phyloP scores from a whole-genome alignment of 2,888 invertebrate genomes.

The Netelia melanura region DNA sequence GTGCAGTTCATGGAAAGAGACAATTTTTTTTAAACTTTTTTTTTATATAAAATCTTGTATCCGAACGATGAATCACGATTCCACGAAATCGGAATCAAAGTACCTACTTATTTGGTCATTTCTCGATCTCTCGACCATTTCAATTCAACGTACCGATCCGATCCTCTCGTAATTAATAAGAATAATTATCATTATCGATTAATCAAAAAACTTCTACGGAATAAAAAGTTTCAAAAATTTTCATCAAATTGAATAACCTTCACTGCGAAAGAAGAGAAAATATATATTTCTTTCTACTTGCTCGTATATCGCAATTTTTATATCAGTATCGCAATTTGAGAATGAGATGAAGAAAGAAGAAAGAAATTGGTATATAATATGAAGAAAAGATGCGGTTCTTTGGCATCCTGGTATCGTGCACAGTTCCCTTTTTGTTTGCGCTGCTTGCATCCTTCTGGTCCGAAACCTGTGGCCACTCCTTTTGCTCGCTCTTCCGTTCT shows the following conservation, averaged over 20 bases:
- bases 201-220: no score
- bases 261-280: no score
- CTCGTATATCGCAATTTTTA: no score
- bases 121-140: background rate
- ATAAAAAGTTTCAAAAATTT: no score
- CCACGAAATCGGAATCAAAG: slow-evolving; percentile 23
- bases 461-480: slow-evolving; percentile 32
- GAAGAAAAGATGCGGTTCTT: slow-evolving; percentile 45
- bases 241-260: no score
- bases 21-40: slow-evolving; percentile 27
- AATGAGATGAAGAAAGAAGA: background rate
- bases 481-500: slow-evolving; percentile 25
- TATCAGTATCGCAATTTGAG: background rate
- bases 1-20: slow-evolving; percentile 24
- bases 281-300: no score
- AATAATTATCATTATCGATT: no score
- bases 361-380: slow-evolving; percentile 18
- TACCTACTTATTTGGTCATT: background rate
- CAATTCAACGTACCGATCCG: no score
- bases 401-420: background rate
- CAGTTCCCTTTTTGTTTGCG: slow-evolving; percentile 36
- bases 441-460: slow-evolving; percentile 42
- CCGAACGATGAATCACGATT: slow-evolving; percentile 57
- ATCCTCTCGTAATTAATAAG: no score
- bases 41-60: slow-evolving; percentile 2